Percentiles rank a stretch among this genome's conserved stretches.
phyloP scores from a whole-genome alignment of 2,888 invertebrate genomes.

The Campoplex nolae region DNA sequence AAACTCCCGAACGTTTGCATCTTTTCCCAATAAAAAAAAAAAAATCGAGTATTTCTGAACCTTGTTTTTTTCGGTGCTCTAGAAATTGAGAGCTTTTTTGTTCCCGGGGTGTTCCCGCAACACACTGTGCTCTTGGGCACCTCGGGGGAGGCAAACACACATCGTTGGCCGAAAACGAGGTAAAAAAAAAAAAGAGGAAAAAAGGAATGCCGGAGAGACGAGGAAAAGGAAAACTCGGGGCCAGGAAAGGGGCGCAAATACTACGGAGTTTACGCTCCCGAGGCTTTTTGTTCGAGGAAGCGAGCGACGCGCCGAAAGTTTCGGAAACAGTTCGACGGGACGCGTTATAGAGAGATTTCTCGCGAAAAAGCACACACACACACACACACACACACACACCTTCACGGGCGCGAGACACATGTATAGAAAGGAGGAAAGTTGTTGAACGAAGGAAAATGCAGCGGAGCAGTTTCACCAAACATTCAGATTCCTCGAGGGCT shows the following conservation, averaged over 20 bases:
- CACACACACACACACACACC: not conserved
- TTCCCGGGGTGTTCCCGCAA: not conserved
- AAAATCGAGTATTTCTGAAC: not conserved
- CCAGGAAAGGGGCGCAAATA: not conserved
- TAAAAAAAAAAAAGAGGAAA: not conserved
- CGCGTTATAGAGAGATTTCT: constrained; percentile 40
- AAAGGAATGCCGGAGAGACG: constrained; percentile 5
- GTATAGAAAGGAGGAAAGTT: constrained; percentile 26
- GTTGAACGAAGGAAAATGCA: constrained; percentile 21
- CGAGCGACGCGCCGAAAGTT: constrained; percentile 50
- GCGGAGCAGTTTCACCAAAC: constrained; percentile 40
- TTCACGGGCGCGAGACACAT: not conserved
- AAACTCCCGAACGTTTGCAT: constrained; percentile 6
- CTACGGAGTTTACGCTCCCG: not conserved
- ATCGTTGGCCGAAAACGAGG: constrained; percentile 27
- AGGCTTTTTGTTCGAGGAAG: constrained; percentile 8
- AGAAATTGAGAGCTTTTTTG: constrained; percentile 1
- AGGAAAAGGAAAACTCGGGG: constrained; percentile 7
- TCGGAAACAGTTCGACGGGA: constrained; percentile 44
- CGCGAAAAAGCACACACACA: constrained; percentile 18
- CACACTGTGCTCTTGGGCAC: constrained; percentile 41
- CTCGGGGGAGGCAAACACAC: constrained; percentile 50
- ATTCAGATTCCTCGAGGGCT: constrained; percentile 58
- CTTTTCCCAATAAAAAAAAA: not conserved
- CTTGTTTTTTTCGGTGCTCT: not conserved